Evolutionary conservation across 1,140 invertebrate species (phyloP), one percentile per base, ranked within the genome.

Genomic region (Drosophila eugracilis): DNA sequence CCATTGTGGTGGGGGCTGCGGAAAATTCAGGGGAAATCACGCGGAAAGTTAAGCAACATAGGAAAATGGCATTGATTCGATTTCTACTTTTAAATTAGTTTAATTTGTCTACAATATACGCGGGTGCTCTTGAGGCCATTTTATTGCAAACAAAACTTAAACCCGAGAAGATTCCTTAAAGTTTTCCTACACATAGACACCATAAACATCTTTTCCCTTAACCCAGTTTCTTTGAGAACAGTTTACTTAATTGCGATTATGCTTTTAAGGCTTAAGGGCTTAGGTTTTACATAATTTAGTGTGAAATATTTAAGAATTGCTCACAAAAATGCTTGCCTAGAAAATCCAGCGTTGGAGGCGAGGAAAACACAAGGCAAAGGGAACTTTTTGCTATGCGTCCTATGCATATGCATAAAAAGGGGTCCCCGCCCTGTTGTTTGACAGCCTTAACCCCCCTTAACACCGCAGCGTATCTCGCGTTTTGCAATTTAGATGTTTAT

Each of bases 401-500:
- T 39, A 59, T 63, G 55, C 60, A 65, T 60, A 65, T 65, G 60
- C 59, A 63, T 63, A 21, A 3, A n/a, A 12, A 4, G 10, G 0
- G 39, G 4, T 2, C 6, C 24, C 22, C 14, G 9, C 5, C 34
- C 24, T 62, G 6, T 37, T 17, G 2, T 37, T 37, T 17, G 15
- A 32, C 3, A 10, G n/a, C 2, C 5, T 12, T 4, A 9, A 9
- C 1, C 30, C 3, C 7, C 30, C 30, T 32, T 12, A n/a, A 32
- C 26, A n/a, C 26, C 58, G 7, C 12, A 3, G 15, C 17, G 17
- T 9, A 5, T 9, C 24, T 36, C 37, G 28, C 44, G 57, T 21
- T 53, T 26, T 37, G 39, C 59, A 44, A 36, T 67, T 69, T 55
- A 55, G 66, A 47, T 73, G 70, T 59, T 72, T 50, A 44, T 60